Evolutionary conservation across 2,888 invertebrate species (phyloP), one percentile per base, ranked within the genome.

Genomic region (Caenorhabditis becei): DNA sequence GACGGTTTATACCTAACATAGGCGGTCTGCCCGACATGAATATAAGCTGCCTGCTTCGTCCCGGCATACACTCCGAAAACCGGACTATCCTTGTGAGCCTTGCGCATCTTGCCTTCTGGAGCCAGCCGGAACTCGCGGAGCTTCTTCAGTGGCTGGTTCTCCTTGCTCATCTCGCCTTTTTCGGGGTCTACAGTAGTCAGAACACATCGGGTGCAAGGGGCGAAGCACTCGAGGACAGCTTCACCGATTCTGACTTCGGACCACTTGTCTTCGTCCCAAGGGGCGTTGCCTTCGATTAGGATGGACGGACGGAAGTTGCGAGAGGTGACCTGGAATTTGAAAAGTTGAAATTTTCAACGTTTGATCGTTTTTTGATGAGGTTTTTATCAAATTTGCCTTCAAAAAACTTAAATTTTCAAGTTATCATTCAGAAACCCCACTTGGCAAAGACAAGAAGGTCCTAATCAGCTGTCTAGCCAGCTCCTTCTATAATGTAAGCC

Each of bases 241-340:
- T 83, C 83, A 37, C 83, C 86, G 20, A 84, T 81, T 56, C 54
- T 28, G 1, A 86, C 20, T 28, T 82, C 69, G 1, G 75, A 79
- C 86, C 86, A 86, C 66, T 80, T 80, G 58, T 86, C 86, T 37
- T 86, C 86, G 44, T 86, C 86, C 79, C 81, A 86, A 3, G 84
- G 77, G n/a, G 35, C 28, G 10, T 54, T 65, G 1, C 81, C 77
- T 28, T 83, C 83, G 20, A 86, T 66, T 16, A 77, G 53, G 26
- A 86, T 82, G 5, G 81, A 80, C 1, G 86, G 82, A 10, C 86
- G 83, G 83, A 86, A 86, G 23, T 78, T 71, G 18, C 66, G 59
- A 20, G 62, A 49, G 0, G 80, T 67, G 4, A 85, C 82, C 82
- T 85, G 59, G 10, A 58, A 26, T n/a, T n/a, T n/a, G n/a, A n/a